Conservation (phyloP, 2,888 invertebrate genomes). For the Germaria angustata region DNA sequence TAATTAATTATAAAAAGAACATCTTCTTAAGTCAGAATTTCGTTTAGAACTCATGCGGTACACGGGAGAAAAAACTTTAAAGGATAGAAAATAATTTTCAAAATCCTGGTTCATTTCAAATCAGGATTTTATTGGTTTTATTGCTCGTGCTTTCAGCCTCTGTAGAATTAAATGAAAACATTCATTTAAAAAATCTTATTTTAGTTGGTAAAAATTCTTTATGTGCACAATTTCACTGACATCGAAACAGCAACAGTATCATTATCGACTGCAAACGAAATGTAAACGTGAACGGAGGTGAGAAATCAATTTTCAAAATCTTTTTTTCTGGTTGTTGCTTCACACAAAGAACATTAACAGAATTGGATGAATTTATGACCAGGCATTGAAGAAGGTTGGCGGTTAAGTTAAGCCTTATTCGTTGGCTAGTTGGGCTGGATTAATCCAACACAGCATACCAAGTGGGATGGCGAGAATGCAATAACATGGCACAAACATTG, state of each 20-base stretch:
- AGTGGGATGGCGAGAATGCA: slow-evolving; percentile 1
- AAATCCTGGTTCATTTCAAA: too few relatives aligned
- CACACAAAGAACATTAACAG: slow-evolving; percentile 53
- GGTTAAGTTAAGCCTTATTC: slow-evolving; percentile 27
- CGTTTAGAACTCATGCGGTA: slow-evolving; percentile 41
- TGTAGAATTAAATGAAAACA: too few relatives aligned
- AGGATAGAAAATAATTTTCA: too few relatives aligned
- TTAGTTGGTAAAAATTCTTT: slow-evolving; percentile 55
- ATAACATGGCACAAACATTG: slow-evolving; percentile 48
- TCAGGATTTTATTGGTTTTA: too few relatives aligned
- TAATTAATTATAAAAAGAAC: slow-evolving; percentile 64
- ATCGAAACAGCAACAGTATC: slow-evolving; percentile 60
- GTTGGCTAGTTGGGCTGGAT: slow-evolving; percentile 35
- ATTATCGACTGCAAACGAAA: slow-evolving; percentile 68
- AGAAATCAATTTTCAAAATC: slow-evolving; percentile 78
- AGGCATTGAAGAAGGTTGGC: slow-evolving; percentile 37
- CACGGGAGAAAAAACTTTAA: not conserved
- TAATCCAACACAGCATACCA: slow-evolving; percentile 1
- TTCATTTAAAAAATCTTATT: slow-evolving; percentile 67
- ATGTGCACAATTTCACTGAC: slow-evolving; percentile 49
- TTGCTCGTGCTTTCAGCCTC: too few relatives aligned
- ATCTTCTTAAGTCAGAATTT: slow-evolving; percentile 32
- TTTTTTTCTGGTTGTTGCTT: slow-evolving; percentile 61
- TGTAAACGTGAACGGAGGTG: slow-evolving; percentile 75
- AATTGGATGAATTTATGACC: slow-evolving; percentile 59